Base-by-base conservation (phyloP, 1,140 invertebrate species). In the Drosophila ercepeae region DNA sequence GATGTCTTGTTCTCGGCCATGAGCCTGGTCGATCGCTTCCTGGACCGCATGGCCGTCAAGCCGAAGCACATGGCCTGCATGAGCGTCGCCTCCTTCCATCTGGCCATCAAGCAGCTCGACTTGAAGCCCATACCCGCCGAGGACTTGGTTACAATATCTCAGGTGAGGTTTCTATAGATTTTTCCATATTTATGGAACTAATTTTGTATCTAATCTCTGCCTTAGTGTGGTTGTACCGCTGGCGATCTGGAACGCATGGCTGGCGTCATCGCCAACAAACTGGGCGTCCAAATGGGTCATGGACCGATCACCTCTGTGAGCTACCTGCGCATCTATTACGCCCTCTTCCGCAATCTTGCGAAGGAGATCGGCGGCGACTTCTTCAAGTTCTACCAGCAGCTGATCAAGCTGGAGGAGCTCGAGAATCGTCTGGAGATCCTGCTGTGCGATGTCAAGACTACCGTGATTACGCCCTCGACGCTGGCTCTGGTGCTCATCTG, bases 1-100 rank as follows among this genome's bases (percentile, higher is more conserved):
- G 95, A 96, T 70, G 95, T 96, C 11, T 93, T 96, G 63, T 94
- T 96, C 89, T 93, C 94, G 59, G 95, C 95, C 45, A 94, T 96
- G 89, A 96, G 95, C 90, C 88, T 95, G 57, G 95, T 96, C 90
- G 96, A 97, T 90, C 93, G 95, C 72, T 96, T 95, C 70, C 86
- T 95, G 52, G 94, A 94, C 21, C 94, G 94, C 78, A 95, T 95
- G 94, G 95, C 94, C 89, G 94, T 95, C 59, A 92, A 89, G 64
- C 82, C 91, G 7, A 91, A 91, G 64, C 91, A 91, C 72, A 91
- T 91, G 89, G 90, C 90, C 46, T 91, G 90, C 50, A 90, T 91
- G 86, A 90, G 82, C 60, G 89, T 91, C n/a, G 90, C 90, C 52
- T 91, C 86, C 48, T 91, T 91, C 72, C 81, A 91, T 63, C 79